Percentiles rank a stretch among this genome's conserved stretches.
These are phyloP conservation scores for Malurus splendens DNA, from an alignment of 2,797 vertebrate species.

Conservation along the genomic window DNA sequence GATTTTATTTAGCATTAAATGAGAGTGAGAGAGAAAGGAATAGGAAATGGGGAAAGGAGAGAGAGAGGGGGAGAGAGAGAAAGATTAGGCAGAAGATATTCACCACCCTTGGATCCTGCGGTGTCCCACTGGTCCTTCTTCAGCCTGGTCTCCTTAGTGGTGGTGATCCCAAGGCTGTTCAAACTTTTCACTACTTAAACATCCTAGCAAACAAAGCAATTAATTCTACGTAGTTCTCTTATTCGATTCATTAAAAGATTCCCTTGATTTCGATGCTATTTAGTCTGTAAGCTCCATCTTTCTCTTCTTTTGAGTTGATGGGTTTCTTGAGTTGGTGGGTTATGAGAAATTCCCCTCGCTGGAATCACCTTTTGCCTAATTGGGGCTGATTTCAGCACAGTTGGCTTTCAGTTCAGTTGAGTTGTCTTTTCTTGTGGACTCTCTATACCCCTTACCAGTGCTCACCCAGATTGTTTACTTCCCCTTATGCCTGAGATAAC, in stretches of 20 bases:
- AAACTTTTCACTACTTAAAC: not conserved
- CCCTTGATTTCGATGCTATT: not conserved
- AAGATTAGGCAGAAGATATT: not conserved
- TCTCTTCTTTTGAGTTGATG: not conserved
- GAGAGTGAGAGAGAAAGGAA: not conserved
- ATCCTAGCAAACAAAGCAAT: not conserved
- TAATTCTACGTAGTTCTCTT: not conserved
- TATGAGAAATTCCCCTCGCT: not conserved
- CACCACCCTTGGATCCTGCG: accelerated
- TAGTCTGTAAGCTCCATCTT: not conserved
- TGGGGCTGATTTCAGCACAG: not conserved
- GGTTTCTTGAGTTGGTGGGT: not conserved
- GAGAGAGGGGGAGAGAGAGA: not conserved
- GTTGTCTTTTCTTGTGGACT: not conserved
- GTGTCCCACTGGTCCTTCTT: not conserved
- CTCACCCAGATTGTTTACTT: not conserved
- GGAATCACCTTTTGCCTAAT: not conserved
- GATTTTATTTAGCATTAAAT: not conserved
- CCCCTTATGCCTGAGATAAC: not conserved
- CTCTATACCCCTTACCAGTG: not conserved
- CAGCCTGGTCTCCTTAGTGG: not conserved
- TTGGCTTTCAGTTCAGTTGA: not conserved
- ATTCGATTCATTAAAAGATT: not conserved
- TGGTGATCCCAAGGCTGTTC: not conserved
- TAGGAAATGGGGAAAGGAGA: not conserved